Evolutionary conservation across 2,888 invertebrate species (phyloP).

Genomic region (Gastracanthus pulcherrimus): DNA sequence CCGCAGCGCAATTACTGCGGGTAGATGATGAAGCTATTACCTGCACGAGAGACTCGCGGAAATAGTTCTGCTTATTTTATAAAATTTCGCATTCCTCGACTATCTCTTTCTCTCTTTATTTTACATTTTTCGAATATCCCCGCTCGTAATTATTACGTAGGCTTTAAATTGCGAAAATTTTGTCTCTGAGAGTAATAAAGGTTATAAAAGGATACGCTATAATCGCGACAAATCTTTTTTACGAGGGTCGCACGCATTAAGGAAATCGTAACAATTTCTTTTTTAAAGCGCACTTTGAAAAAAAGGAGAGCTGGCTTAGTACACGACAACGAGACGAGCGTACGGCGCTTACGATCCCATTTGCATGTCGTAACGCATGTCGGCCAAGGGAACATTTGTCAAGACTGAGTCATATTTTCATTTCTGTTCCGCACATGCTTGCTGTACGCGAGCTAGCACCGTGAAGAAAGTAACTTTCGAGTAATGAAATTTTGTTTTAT

Average conservation of each 20-base stretch:
- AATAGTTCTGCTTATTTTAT: slow-evolving; percentile 43
- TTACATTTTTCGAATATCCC: neutral
- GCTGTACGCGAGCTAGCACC: neutral
- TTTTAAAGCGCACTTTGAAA: slow-evolving; percentile 7
- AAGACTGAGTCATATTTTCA: slow-evolving; percentile 39
- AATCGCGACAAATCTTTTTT: slow-evolving; percentile 33
- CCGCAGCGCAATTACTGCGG: slow-evolving; percentile 45
- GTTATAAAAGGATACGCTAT: neutral
- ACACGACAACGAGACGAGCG: slow-evolving; percentile 16
- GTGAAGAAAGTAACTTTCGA: neutral
- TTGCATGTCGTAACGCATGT: slow-evolving; percentile 44
- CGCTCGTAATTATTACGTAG: neutral
- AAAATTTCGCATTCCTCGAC: slow-evolving; percentile 3
- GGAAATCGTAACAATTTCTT: slow-evolving; percentile 46
- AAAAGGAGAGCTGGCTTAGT: slow-evolving; percentile 11
- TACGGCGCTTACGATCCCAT: slow-evolving; percentile 38
- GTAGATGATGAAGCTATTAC: slow-evolving; percentile 55
- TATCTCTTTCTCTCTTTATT: neutral
- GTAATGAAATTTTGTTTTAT: slow-evolving; percentile 27
- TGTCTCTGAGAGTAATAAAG: slow-evolving; percentile 12
- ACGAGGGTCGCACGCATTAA: slow-evolving; percentile 30
- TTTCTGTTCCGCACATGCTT: slow-evolving; percentile 18
- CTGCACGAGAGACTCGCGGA: slow-evolving; percentile 40
- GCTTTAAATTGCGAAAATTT: slow-evolving; percentile 1
- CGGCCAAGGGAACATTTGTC: slow-evolving; percentile 40